Percentiles rank a stretch among this genome's conserved stretches.
Evolutionary conservation across 2,888 invertebrate species (phyloP).

Genomic region (Drosophila infuscata): DNA sequence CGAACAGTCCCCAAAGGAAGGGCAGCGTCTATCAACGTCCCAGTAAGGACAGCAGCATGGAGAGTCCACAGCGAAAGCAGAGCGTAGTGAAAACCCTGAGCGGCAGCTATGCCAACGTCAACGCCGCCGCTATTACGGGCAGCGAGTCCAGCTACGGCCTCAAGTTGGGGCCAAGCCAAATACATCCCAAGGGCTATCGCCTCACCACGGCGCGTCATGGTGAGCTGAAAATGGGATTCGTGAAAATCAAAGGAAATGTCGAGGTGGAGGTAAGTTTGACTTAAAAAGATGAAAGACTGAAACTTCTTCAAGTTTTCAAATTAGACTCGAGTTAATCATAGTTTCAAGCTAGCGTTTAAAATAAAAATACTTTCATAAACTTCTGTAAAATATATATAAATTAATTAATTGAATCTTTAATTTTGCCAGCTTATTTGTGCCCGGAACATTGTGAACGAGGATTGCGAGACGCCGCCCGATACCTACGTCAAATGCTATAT

Average conservation of each 20-base stretch:
- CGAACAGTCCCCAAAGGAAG: constrained; percentile 62
- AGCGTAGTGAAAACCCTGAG: constrained; percentile 71
- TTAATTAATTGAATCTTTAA: neutral
- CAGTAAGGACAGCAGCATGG: constrained; percentile 32
- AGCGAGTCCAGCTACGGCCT: constrained; percentile 87
- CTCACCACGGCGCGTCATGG: constrained; percentile 90
- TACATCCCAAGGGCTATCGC: constrained; percentile 91
- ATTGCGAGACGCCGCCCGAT: constrained; percentile 91
- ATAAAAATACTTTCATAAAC: no score
- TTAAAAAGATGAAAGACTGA: neutral
- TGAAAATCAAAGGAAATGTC: constrained; percentile 95
- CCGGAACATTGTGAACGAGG: constrained; percentile 89
- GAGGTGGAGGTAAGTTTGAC: constrained; percentile 90
- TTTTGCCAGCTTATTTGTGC: constrained; percentile 88
- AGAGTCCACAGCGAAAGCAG: constrained; percentile 72
- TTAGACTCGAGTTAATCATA: neutral
- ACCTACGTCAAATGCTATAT: constrained; percentile 98
- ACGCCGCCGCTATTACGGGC: constrained; percentile 57
- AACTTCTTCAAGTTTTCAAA: neutral
- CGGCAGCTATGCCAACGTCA: constrained; percentile 71
- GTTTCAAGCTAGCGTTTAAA: neutral
- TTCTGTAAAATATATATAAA: neutral
- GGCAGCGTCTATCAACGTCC: constrained; percentile 57
- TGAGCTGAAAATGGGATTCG: constrained; percentile 94
- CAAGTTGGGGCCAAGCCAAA: constrained; percentile 91